Evolutionary conservation across 2,113 vertebrate species (phyloP).

Genomic region (Maccullochella peelii): DNA sequence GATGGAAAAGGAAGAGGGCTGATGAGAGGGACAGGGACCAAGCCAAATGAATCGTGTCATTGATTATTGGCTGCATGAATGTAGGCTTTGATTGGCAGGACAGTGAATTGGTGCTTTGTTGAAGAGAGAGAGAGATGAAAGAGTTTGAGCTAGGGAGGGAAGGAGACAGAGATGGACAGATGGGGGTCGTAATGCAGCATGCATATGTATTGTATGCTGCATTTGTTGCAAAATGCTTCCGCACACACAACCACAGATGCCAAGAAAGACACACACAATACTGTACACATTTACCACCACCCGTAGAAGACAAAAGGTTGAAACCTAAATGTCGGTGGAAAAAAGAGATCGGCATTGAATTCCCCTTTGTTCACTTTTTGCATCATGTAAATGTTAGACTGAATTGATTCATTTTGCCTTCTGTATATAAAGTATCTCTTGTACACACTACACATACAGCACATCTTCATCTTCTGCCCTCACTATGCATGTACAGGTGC

Average conservation of each 20-base stretch:
- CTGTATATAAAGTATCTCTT: not conserved
- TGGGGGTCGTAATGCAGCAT: conserved; percentile 47
- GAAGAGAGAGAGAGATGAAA: conserved; percentile 61
- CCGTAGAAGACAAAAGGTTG: not conserved
- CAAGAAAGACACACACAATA: not conserved
- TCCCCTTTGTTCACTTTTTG: conserved; percentile 2
- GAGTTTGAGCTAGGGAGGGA: conserved; percentile 50
- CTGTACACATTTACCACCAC: not conserved
- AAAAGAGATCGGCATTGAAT: not conserved
- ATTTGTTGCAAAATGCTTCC: conserved; percentile 28
- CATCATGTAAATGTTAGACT: conserved; percentile 1
- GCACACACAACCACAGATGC: conserved; percentile 1
- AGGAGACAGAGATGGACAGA: conserved; percentile 48
- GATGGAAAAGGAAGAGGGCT: conserved; percentile 45
- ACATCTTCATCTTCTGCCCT: not conserved
- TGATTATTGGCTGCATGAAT: conserved; percentile 73
- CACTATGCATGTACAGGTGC: not conserved
- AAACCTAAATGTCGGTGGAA: not conserved
- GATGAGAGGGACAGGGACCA: conserved; percentile 36
- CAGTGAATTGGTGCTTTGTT: conserved; percentile 75
- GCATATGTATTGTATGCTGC: conserved; percentile 28
- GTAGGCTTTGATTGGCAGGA: conserved; percentile 74
- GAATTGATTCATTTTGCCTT: not conserved
- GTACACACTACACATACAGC: not conserved
- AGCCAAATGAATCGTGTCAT: conserved; percentile 72